Evolutionary conservation across 1,140 invertebrate genomes (phyloP).

Genomic region (Trichoplusia ni): DNA sequence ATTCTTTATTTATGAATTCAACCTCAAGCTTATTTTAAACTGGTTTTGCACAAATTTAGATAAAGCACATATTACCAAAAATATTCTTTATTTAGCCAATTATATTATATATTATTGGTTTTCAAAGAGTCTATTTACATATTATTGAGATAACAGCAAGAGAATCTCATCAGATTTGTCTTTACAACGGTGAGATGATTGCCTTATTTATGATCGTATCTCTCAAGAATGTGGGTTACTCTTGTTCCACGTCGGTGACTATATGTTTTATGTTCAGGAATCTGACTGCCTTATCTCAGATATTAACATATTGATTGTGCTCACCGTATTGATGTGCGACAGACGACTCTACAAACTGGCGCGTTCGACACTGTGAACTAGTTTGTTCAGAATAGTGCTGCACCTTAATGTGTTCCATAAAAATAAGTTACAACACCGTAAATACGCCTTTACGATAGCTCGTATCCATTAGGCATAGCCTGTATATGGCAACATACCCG

Average conservation of each 20-base stretch:
- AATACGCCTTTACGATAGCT: conserved; percentile 49
- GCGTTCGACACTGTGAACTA: conserved; percentile 36
- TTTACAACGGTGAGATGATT: conserved; percentile 37
- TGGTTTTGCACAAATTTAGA: conserved; percentile 1
- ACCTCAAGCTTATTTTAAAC: not conserved
- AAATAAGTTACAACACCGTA: conserved; percentile 52
- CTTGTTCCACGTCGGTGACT: conserved; percentile 63
- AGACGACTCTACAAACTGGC: conserved; percentile 40
- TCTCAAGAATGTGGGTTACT: conserved; percentile 64
- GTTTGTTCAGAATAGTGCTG: conserved; percentile 45
- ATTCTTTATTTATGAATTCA: not conserved
- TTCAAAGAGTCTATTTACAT: conserved; percentile 53
- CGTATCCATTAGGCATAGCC: conserved; percentile 39
- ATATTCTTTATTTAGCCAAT: not conserved
- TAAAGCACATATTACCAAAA: not conserved
- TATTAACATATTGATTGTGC: conserved; percentile 78
- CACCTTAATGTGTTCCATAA: conserved; percentile 41
- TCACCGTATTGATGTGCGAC: conserved; percentile 69
- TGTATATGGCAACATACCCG: conserved; percentile 40
- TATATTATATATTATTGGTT: conserved; percentile 5
- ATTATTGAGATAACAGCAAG: conserved; percentile 50
- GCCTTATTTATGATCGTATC: conserved; percentile 72
- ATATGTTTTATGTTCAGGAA: conserved; percentile 67
- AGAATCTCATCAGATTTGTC: conserved; percentile 59
- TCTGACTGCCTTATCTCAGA: conserved; percentile 73